Evolutionary conservation across 2,113 vertebrate genomes (phyloP).

Genomic region (Podocnemis expansa): DNA sequence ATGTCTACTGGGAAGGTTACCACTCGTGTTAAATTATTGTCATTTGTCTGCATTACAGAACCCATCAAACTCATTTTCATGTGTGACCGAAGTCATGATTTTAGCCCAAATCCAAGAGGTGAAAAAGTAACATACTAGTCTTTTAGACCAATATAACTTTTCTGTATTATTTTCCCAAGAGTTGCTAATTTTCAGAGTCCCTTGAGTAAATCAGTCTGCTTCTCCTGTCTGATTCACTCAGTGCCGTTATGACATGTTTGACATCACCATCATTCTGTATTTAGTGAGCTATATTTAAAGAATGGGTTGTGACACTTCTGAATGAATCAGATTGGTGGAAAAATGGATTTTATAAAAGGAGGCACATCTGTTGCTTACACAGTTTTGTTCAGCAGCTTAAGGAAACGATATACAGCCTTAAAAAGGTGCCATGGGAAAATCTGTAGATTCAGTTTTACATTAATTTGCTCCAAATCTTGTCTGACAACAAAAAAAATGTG

Average conservation of each 20-base stretch:
- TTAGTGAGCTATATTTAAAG: slow-evolving; percentile 16
- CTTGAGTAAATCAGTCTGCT: background rate
- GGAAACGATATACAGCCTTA: background rate
- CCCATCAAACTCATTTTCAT: accelerated
- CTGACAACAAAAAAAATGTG: background rate
- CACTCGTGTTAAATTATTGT: background rate
- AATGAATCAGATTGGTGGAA: slow-evolving; percentile 18
- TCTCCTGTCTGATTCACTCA: background rate
- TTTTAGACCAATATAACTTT: background rate
- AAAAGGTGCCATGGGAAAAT: slow-evolving; percentile 27
- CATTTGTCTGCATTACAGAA: background rate
- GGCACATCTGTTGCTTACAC: slow-evolving; percentile 26
- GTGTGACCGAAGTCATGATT: background rate
- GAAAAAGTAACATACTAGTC: background rate
- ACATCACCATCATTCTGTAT: background rate
- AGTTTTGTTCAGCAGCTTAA: background rate
- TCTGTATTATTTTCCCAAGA: background rate
- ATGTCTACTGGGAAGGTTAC: background rate
- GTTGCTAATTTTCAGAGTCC: background rate
- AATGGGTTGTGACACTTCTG: slow-evolving; percentile 39
- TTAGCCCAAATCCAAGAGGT: background rate
- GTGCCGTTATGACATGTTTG: background rate
- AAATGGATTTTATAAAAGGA: background rate
- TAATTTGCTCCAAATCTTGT: slow-evolving; percentile 1
- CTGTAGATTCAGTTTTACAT: background rate